Percentiles rank a stretch among this genome's conserved stretches.
These are phyloP conservation scores for Rhabdomys dilectus DNA, from an alignment of 2,113 vertebrate species.

Conservation along the genomic window DNA sequence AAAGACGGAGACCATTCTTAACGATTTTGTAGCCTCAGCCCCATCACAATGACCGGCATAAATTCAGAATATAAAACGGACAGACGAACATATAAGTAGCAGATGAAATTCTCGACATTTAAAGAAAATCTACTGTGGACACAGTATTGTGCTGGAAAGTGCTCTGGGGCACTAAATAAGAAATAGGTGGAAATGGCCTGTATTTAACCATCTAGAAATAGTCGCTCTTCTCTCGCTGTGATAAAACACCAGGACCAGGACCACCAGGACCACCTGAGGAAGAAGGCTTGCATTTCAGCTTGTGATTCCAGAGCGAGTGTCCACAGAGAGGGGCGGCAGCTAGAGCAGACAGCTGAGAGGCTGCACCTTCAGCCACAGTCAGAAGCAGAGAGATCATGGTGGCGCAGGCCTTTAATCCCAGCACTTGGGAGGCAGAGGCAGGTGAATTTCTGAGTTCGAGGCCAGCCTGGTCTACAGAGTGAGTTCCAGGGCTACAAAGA, in stretches of 20 bases:
- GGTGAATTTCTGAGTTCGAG: too few relatives aligned
- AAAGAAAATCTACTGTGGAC: slow-evolving; percentile 28
- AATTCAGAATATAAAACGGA: slow-evolving; percentile 18
- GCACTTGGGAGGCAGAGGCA: too few relatives aligned
- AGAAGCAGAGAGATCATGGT: too few relatives aligned
- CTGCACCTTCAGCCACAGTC: not conserved
- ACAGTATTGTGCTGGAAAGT: not conserved
- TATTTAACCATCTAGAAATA: not conserved
- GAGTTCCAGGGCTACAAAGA: too few relatives aligned
- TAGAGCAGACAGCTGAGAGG: not conserved
- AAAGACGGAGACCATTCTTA: not conserved
- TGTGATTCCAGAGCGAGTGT: not conserved
- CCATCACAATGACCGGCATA: not conserved
- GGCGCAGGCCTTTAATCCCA: too few relatives aligned
- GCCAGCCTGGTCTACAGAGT: too few relatives aligned
- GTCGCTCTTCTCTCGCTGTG: not conserved
- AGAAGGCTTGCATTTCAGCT: not conserved
- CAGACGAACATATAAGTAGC: not conserved
- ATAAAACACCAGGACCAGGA: not conserved
- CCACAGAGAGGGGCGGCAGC: too few relatives aligned
- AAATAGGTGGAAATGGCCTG: not conserved
- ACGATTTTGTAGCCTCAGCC: not conserved
- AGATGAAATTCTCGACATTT: slow-evolving; percentile 41
- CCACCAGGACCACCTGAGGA: not conserved
- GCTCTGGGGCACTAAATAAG: slow-evolving; percentile 17